These are phyloP conservation scores for Lapara coniferarum DNA, from an alignment of 2,888 invertebrate genomes.

Conservation along the genomic window DNA sequence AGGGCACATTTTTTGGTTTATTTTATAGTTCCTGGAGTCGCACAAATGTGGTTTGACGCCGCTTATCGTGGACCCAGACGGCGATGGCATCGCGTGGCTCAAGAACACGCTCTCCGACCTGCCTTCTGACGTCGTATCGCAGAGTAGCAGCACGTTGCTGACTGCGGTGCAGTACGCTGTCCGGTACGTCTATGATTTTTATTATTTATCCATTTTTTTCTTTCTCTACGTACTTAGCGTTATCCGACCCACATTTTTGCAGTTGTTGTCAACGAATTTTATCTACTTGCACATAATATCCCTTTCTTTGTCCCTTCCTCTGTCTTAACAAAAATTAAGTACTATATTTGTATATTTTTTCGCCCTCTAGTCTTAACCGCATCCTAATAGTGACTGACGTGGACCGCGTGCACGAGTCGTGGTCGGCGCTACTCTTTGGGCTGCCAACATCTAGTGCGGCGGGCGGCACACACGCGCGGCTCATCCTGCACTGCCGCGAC, in stretches of 20 bases:
- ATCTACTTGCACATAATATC: too few species aligned
- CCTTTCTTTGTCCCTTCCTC: too few species aligned
- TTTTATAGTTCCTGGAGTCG: constrained; percentile 55
- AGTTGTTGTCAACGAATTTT: too few species aligned
- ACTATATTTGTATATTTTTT: not conserved
- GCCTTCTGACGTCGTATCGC: constrained; percentile 90
- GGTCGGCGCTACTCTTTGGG: constrained; percentile 46
- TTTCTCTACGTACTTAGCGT: too few species aligned
- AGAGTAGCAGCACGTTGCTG: constrained; percentile 88
- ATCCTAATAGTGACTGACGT: constrained; percentile 92
- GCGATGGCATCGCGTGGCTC: constrained; percentile 92
- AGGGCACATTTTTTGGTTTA: too few species aligned
- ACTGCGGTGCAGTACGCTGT: constrained; percentile 90
- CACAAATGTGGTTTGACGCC: constrained; percentile 85
- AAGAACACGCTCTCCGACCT: constrained; percentile 85
- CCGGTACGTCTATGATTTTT: constrained; percentile 67
- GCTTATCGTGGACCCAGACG: constrained; percentile 95
- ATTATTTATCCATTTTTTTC: not conserved
- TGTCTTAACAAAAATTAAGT: too few species aligned
- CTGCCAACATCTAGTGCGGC: constrained; percentile 37
- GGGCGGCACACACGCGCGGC: constrained; percentile 38
- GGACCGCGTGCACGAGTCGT: constrained; percentile 58
- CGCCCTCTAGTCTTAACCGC: constrained; percentile 91
- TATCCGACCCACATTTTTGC: too few species aligned
- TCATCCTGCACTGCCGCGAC: constrained; percentile 58